These are phyloP conservation scores for Desoria tigrina DNA, from an alignment of 2,888 invertebrate species.

Conservation along the genomic window DNA sequence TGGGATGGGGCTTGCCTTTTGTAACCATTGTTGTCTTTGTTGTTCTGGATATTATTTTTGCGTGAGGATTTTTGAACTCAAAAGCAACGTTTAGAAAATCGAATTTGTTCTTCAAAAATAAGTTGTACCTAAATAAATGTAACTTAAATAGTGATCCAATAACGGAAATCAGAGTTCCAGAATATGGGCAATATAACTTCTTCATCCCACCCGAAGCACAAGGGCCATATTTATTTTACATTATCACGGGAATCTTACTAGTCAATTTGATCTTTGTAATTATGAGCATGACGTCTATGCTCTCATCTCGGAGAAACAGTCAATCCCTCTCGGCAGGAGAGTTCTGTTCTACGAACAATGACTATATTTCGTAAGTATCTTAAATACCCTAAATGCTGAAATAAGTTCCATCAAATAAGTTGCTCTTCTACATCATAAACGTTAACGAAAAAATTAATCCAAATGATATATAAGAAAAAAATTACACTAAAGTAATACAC, in stretches of 20 bases:
- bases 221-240: neutral
- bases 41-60: neutral
- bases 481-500: too few relatives aligned
- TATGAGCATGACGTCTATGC: too few relatives aligned
- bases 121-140: too few relatives aligned
- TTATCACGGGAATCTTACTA: neutral
- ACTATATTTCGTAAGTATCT: slow-evolving; percentile 1
- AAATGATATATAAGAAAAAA: too few relatives aligned
- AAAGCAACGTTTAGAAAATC: neutral
- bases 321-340: too few relatives aligned
- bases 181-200: neutral
- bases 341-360: neutral
- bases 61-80: neutral
- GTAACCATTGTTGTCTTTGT: neutral
- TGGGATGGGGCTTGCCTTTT: neutral
- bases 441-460: too few relatives aligned
- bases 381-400: too few relatives aligned
- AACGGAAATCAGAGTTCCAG: neutral
- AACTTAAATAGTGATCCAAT: slow-evolving; percentile 3
- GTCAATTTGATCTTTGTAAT: too few relatives aligned
- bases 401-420: too few relatives aligned
- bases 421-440: too few relatives aligned
- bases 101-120: too few relatives aligned
- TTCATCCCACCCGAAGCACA: neutral
- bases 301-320: too few relatives aligned